Evolutionary conservation across 2,113 vertebrate genomes (phyloP).

Genomic region (Sclerurus mexicanus): DNA sequence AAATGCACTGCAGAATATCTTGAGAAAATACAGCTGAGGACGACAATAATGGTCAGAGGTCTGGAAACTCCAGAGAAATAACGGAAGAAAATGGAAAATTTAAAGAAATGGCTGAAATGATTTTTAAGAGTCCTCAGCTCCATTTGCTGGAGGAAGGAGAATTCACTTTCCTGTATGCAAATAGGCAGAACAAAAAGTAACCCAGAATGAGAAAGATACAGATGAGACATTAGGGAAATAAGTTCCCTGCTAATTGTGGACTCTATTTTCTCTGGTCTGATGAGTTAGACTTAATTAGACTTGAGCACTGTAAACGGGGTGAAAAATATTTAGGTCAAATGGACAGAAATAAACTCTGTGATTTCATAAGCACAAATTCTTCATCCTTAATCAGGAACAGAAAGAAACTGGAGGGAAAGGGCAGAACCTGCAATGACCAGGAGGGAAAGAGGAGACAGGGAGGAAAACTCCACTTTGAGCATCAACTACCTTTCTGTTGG

Average conservation of each 20-base stretch:
- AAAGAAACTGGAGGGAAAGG: background rate
- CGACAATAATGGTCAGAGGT: background rate
- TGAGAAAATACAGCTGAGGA: background rate
- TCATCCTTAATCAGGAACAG: background rate
- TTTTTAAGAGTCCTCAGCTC: background rate
- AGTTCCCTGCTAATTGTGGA: background rate
- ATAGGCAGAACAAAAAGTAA: background rate
- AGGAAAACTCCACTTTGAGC: background rate
- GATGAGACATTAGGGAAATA: background rate
- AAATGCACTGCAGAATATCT: background rate
- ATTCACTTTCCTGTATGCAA: background rate
- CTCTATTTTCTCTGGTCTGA: background rate
- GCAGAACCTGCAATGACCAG: background rate
- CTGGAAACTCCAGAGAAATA: background rate
- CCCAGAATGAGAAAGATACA: background rate
- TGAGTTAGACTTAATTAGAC: background rate
- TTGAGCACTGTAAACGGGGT: background rate
- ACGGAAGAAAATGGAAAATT: background rate
- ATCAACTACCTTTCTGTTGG: rapidly evolving
- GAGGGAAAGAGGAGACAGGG: background rate
- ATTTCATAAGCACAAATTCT: background rate
- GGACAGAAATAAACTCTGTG: background rate
- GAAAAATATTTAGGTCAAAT: background rate
- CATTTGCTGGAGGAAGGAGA: background rate
- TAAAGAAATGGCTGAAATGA: background rate